Evolutionary conservation across 2,888 invertebrate species (phyloP), one percentile per base, ranked within the genome.

Genomic region (Idaea straminata): DNA sequence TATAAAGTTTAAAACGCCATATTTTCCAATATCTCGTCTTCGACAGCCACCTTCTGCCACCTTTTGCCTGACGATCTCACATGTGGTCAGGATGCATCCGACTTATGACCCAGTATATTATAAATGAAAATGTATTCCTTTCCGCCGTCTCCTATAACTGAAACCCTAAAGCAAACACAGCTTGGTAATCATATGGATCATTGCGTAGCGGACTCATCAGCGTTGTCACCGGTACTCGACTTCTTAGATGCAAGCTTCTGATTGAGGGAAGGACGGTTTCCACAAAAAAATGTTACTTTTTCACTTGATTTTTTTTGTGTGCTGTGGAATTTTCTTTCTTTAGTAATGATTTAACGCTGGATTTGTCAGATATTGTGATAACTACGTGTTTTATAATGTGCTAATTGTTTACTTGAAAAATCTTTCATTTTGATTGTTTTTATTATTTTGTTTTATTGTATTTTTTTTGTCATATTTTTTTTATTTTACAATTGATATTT

Each of bases 141-240:
- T 25, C 59, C 57, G 34, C 35, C 36, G 3, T 3, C n/a, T 66
- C 67, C 66, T 5, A 0, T 63, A 0, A 36, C 71, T 75, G 69
- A 70, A 5, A 35, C 71, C 70, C 10, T 59, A 3, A 36, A 64
- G 5, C 64, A 69, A 73, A 66, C 47, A 67, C 71, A 69, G 73
- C 69, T 64, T 72, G 72, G 79, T 79, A 83, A 83, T 83, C 82
- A 81, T 80, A 83, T 76, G 83, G 82, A 75, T 80, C 83, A 82
- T 83, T 82, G 83, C 76, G 74, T 74, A 70, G 77, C 75, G 70
- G 76, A 72, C 81, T 79, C 81, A 81, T 82, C 80, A 79, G 76
- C 78, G 75, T 77, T 58, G 59, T 59, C 59, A 59, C 59, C 25
- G 34, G 25, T 59, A 59, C 59, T 47, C 47, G 47, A 13, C 47